Percentiles rank a stretch among this genome's conserved stretches.
These are phyloP conservation scores for Varanus salvator DNA, from an alignment of 2,113 vertebrate genomes.

Conservation along the genomic window DNA sequence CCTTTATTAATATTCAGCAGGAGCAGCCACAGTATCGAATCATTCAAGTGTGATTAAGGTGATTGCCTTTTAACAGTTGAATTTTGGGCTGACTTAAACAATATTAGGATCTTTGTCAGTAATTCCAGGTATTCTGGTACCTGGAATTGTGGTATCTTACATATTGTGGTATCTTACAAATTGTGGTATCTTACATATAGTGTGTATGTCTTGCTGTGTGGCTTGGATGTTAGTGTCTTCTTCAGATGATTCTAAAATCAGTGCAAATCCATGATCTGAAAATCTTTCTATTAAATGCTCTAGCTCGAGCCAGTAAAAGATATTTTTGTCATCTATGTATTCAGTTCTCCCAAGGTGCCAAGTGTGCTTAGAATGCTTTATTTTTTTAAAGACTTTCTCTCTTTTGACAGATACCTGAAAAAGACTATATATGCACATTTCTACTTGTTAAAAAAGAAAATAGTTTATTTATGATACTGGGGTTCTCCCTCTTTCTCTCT, in stretches of 20 bases:
- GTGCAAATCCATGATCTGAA: neutral
- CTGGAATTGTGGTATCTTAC: neutral
- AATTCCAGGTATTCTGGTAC: no score
- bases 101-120: neutral
- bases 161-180: no score
- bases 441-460: neutral
- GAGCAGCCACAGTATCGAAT: no score
- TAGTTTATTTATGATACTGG: neutral
- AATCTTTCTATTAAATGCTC: neutral
- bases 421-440: neutral
- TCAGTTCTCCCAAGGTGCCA: slow-evolving; percentile 10
- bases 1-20: neutral
- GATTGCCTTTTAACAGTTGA: neutral
- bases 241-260: neutral
- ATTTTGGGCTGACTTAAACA: neutral
- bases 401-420: neutral
- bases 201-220: neutral
- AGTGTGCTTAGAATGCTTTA: neutral
- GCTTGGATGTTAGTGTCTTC: neutral
- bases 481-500: slow-evolving; percentile 22
- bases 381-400: neutral
- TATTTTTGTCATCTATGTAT: neutral
- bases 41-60: neutral
- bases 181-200: neutral
- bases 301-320: neutral